Percentiles rank a stretch among this genome's conserved stretches.
Evolutionary conservation across 2,797 vertebrate species (phyloP).

Genomic region (Perodicticus potto): DNA sequence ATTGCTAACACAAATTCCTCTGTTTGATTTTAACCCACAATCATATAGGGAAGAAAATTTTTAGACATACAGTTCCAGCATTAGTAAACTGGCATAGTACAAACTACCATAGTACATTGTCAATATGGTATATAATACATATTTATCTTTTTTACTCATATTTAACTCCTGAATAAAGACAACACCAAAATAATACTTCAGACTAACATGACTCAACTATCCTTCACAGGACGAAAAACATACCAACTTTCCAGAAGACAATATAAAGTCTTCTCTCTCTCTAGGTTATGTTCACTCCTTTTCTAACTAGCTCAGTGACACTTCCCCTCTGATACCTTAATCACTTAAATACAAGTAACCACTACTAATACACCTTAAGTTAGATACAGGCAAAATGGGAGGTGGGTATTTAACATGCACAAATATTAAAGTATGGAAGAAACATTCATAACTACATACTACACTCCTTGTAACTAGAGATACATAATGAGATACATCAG

Average conservation of each 20-base stretch:
- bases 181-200: conserved; percentile 23
- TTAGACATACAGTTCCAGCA: neutral
- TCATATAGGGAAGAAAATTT: neutral
- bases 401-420: neutral
- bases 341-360: conserved; percentile 38
- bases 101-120: neutral
- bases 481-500: too few relatives aligned
- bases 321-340: neutral
- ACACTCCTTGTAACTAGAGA: neutral
- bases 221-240: neutral
- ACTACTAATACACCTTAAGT: neutral
- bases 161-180: conserved; percentile 21
- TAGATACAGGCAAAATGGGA: neutral
- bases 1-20: neutral
- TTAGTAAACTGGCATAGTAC: neutral
- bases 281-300: neutral
- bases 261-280: conserved; percentile 8
- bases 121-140: neutral
- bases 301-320: neutral
- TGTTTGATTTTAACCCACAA: neutral
- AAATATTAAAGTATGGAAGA: conserved; percentile 12
- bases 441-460: neutral
- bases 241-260: neutral
- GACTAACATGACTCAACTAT: neutral
- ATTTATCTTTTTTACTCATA: neutral